These are phyloP conservation scores for Sitobion miscanthi DNA, from an alignment of 1,140 invertebrate genomes.

Conservation along the genomic window DNA sequence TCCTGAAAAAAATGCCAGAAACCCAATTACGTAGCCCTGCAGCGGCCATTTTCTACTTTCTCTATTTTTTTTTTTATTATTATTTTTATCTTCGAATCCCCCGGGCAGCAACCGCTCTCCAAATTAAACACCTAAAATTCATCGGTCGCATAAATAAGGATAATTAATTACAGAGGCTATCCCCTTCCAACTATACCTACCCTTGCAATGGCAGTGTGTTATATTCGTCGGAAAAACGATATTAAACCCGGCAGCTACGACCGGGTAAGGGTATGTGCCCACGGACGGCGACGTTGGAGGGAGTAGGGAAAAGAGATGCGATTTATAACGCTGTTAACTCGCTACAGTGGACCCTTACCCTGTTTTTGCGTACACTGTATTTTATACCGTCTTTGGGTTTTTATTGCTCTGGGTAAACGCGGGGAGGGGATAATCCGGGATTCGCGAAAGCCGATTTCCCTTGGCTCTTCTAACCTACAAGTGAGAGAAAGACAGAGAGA, in stretches of 20 bases:
- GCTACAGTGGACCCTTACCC: slow-evolving; percentile 49
- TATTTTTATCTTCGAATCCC: slow-evolving; percentile 28
- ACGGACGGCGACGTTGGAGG: not conserved
- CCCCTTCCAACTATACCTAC: not conserved
- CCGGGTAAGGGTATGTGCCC: not conserved
- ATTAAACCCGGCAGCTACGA: slow-evolving; percentile 33
- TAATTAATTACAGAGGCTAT: slow-evolving; percentile 36
- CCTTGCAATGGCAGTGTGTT: not conserved
- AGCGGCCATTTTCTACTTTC: not conserved
- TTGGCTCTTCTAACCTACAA: slow-evolving; percentile 16
- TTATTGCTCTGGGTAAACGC: slow-evolving; percentile 28
- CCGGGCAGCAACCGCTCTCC: not conserved
- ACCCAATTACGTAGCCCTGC: slow-evolving; percentile 8
- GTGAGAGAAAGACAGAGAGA: not conserved
- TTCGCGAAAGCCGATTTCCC: slow-evolving; percentile 36
- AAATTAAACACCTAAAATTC: slow-evolving; percentile 55
- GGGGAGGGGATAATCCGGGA: slow-evolving; percentile 26
- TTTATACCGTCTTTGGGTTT: slow-evolving; percentile 41
- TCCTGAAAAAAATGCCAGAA: slow-evolving; percentile 28
- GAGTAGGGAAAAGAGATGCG: slow-evolving; percentile 18
- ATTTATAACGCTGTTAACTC: slow-evolving; percentile 56
- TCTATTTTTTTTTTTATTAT: not conserved
- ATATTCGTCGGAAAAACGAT: slow-evolving; percentile 28
- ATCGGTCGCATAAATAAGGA: slow-evolving; percentile 39
- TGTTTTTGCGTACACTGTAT: slow-evolving; percentile 52